Evolutionary conservation across 2,113 vertebrate genomes (phyloP).

Genomic region (Pollimyrus isidori): DNA sequence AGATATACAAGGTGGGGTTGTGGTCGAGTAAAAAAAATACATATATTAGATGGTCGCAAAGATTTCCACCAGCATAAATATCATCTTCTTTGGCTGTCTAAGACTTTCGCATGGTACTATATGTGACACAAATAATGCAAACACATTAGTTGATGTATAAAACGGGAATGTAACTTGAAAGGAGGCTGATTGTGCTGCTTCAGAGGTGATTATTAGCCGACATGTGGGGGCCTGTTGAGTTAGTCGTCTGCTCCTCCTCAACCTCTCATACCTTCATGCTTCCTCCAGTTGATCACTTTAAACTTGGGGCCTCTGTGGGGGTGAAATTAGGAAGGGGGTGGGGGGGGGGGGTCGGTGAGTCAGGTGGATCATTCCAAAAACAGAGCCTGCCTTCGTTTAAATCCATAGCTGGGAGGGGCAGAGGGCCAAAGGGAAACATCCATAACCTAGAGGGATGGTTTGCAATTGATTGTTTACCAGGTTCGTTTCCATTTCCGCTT

Average conservation of each 20-base stretch:
- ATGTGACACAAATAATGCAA: not conserved
- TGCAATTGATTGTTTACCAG: not conserved
- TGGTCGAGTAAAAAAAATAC: too few species aligned
- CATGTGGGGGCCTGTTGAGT: not conserved
- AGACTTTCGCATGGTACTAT: not conserved
- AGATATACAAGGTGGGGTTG: too few species aligned
- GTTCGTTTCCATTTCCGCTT: constrained; percentile 3
- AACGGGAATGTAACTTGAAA: not conserved
- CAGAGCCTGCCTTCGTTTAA: not conserved
- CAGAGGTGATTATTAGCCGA: not conserved
- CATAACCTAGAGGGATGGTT: not conserved
- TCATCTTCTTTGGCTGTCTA: not conserved
- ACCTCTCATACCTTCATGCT: not conserved
- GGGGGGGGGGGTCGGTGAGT: not conserved
- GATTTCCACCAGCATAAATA: not conserved
- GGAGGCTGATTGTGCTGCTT: not conserved
- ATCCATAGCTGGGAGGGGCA: not conserved
- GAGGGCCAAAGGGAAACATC: not conserved
- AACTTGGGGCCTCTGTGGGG: not conserved
- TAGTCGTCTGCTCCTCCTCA: not conserved
- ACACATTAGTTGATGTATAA: not conserved
- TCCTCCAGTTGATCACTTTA: not conserved
- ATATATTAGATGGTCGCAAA: not conserved
- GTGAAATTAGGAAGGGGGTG: not conserved
- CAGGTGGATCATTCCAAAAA: not conserved